Conservation (phyloP, 2,888 invertebrate species). For the Chymomyza procnemis region DNA sequence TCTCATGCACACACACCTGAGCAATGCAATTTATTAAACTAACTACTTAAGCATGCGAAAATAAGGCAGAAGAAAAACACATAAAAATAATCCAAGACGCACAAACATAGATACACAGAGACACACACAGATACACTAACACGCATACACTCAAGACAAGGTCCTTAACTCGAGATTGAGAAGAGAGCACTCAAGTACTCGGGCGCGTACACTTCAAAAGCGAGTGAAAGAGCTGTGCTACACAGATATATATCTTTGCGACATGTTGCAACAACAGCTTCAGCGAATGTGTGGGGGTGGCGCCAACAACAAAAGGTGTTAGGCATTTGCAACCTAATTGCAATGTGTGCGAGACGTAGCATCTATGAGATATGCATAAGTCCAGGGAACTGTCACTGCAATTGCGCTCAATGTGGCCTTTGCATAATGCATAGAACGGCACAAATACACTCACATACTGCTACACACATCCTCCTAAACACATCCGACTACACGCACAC, state of each 20-base stretch:
- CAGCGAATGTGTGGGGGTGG: neutral
- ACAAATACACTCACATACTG: neutral
- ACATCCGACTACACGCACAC: neutral
- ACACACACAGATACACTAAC: neutral
- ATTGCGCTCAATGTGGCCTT: neutral
- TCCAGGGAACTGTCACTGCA: neutral
- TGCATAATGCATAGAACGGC: neutral
- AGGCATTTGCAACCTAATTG: conserved; percentile 64
- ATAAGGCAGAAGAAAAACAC: conserved; percentile 37
- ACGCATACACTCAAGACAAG: conserved; percentile 32
- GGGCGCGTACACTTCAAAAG: neutral
- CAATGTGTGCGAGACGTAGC: conserved; percentile 23
- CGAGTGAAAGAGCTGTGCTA: neutral
- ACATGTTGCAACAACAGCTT: neutral
- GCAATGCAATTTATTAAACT: conserved; percentile 63
- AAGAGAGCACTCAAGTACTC: conserved; percentile 12
- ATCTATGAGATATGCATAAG: conserved; percentile 58
- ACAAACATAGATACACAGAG: neutral
- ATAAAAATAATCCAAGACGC: conserved; percentile 60
- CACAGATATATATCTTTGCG: neutral
- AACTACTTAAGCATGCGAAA: conserved; percentile 62
- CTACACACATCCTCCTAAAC: neutral
- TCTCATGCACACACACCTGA: conserved; percentile 10
- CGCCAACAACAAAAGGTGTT: conserved; percentile 53
- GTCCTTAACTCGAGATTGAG: conserved; percentile 48